Conservation (phyloP, 2,797 vertebrate species). For the Cephalopachus bancanus region DNA sequence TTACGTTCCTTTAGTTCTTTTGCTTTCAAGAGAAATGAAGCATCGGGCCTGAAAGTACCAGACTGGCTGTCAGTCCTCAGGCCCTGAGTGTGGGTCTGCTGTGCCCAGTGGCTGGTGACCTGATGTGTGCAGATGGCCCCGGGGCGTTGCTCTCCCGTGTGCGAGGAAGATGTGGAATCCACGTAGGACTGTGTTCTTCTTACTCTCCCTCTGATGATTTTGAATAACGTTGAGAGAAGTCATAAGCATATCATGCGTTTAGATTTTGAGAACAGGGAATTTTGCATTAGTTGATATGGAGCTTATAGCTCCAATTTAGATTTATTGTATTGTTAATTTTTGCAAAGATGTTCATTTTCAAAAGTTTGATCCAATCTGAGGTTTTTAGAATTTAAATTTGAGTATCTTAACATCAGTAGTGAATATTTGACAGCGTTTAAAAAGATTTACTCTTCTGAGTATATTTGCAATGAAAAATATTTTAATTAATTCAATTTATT, state of each 20-base stretch:
- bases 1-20: neutral
- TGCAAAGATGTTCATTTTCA: constrained; percentile 42
- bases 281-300: constrained; percentile 36
- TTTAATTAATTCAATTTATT: constrained; percentile 46
- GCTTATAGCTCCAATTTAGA: constrained; percentile 6
- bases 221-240: constrained; percentile 10
- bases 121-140: neutral
- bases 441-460: constrained; percentile 24
- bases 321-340: constrained; percentile 45
- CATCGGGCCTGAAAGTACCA: neutral
- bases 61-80: too few relatives aligned
- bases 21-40: constrained; percentile 48
- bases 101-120: neutral
- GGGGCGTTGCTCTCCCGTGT: neutral
- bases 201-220: constrained; percentile 18
- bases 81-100: neutral
- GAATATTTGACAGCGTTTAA: neutral
- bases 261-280: constrained; percentile 46
- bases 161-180: neutral
- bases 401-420: neutral
- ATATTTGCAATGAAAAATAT: constrained; percentile 8
- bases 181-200: neutral
- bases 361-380: neutral
- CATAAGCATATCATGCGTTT: constrained; percentile 37
- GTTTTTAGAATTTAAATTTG: constrained; percentile 64